These are phyloP conservation scores for Trichogramma evanescens DNA, from an alignment of 2,888 invertebrate species.

Conservation along the genomic window DNA sequence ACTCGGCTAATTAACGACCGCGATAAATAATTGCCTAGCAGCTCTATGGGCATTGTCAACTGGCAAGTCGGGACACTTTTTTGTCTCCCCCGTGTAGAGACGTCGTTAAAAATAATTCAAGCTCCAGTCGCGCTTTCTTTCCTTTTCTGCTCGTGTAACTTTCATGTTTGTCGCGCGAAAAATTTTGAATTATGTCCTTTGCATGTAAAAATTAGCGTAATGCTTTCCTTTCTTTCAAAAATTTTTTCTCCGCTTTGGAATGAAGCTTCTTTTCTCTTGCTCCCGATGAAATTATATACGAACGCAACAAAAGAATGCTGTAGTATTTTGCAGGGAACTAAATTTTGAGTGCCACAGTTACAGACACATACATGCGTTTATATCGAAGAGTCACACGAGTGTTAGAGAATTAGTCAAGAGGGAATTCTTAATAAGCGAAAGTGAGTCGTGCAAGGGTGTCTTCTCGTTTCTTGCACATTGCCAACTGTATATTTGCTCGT, in stretches of 20 bases:
- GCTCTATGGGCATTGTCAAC: conserved; percentile 27
- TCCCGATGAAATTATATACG: too few relatives aligned
- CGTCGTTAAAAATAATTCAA: conserved; percentile 5
- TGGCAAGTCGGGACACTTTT: neutral
- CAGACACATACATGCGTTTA: conserved; percentile 12
- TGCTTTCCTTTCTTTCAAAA: neutral
- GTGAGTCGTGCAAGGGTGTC: conserved; percentile 35
- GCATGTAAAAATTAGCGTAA: conserved; percentile 7
- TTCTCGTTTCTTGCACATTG: conserved; percentile 26
- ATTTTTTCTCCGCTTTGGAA: neutral
- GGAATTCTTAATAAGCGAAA: conserved; percentile 46
- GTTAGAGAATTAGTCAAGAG: conserved; percentile 41
- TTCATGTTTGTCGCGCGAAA: conserved; percentile 8
- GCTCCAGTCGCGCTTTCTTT: neutral
- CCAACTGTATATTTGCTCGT: conserved; percentile 38
- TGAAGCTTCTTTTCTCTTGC: too few relatives aligned
- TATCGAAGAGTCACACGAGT: neutral
- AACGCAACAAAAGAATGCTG: too few relatives aligned
- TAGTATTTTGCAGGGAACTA: too few relatives aligned
- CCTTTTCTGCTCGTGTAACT: neutral
- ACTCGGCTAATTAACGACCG: conserved; percentile 36
- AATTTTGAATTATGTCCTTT: conserved; percentile 7
- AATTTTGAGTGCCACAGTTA: neutral
- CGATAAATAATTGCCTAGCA: conserved; percentile 37
- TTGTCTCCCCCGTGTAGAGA: too few relatives aligned